Evolutionary conservation across 2,113 vertebrate genomes (phyloP).

Genomic region (Trogon surrucura): DNA sequence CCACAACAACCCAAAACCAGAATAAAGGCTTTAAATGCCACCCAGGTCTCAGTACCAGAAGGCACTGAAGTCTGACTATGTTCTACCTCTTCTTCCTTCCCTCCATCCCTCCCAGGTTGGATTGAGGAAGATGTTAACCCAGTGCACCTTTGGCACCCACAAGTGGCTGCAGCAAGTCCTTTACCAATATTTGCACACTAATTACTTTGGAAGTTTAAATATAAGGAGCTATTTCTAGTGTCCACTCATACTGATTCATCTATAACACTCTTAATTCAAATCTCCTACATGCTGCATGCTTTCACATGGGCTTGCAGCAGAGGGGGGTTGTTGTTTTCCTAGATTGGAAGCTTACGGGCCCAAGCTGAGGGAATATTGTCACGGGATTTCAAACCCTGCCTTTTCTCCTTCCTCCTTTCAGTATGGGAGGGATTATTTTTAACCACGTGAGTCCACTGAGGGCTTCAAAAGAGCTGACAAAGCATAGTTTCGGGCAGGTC

Average conservation of each 20-base stretch:
- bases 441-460: not conserved
- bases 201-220: not conserved
- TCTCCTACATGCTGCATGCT: not conserved
- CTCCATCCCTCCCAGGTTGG: not conserved
- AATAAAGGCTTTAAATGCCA: not conserved
- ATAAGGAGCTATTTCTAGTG: not conserved
- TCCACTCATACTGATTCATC: not conserved
- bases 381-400: not conserved
- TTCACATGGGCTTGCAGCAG: not conserved
- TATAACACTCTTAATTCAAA: not conserved
- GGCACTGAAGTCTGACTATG: not conserved
- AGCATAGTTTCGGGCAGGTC: not conserved
- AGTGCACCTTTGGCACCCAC: fast-evolving
- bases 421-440: not conserved
- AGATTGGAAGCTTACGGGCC: not conserved
- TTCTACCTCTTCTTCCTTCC: not conserved
- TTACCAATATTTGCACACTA: not conserved
- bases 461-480: not conserved
- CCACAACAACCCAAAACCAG: too few species aligned
- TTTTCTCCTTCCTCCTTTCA: not conserved
- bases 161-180: not conserved
- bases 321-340: not conserved
- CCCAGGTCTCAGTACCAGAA: not conserved
- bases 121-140: not conserved
- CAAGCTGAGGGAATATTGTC: not conserved